Base-by-base conservation (phyloP, 2,113 vertebrate species). In the Oreotrochilus melanogaster region DNA sequence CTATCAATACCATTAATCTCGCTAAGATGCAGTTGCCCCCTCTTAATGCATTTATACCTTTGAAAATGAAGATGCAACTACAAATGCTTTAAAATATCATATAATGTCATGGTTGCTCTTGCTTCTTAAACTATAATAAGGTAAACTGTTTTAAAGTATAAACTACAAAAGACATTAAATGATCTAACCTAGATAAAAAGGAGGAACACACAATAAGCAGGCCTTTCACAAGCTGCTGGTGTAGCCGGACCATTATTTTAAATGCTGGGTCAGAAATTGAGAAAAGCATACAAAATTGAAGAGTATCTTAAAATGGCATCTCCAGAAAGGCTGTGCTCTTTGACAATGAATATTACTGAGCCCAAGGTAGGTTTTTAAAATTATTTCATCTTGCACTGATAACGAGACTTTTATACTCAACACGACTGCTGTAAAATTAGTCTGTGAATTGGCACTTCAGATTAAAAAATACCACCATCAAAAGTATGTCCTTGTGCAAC, bases 1-100 rank as follows among this genome's bases (percentile, higher is more conserved):
- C 86, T 92, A 90, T 83, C 92, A 92, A 92, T 94, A 94, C 54
- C 72, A 83, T 95, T 95, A 95, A 61, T 42, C 74, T 88, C 78
- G 27, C 80, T 22, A 74, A 94, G 45, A 95, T 39, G 80, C 61
- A 60, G 48, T 45, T 87, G 31, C 76, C 43, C 35, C 17, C 61
- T 71, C 74, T 92, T 50, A 25, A 51, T 69, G 62, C 51, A 56
- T 86, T 94, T 92, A 51, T 42, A 58, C 82, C 31, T 1, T 47
- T 16, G 15, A 80, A 95, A 88, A 95, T 39, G 47, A 96, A 82
- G 67, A 69, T 58, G 73, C 30, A 57, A 28, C 30, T 35, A 45
- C 58, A 69, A 72, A 42, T 21, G 30, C 11, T 57, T 54, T 25
- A 18, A 82, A 83, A 23, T 18, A 78, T 9, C 33, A 45, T 35